A percentile compares a stretch with the other conserved stretches of the same genome.
phyloP scores from a whole-genome alignment of 1,140 invertebrate species.

The Drosophila repletoides region DNA sequence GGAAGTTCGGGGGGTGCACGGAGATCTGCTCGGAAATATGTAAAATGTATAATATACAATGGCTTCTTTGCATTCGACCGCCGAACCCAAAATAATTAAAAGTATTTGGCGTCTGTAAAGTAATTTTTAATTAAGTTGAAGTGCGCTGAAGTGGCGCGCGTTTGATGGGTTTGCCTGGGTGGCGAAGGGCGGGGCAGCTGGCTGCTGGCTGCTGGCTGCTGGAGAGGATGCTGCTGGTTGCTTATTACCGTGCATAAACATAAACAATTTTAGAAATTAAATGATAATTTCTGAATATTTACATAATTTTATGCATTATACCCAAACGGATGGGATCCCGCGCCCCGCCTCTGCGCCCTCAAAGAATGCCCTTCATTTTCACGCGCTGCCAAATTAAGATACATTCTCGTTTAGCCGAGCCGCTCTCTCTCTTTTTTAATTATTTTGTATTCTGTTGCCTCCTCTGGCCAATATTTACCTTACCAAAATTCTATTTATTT shows the following conservation, averaged over 20 bases:
- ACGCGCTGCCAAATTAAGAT: conserved; percentile 50
- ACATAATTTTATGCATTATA: conserved; percentile 79
- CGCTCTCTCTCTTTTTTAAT: not conserved
- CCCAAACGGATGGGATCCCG: too few species aligned
- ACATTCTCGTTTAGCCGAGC: conserved; percentile 14
- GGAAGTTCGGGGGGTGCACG: too few species aligned
- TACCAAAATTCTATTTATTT: conserved; percentile 55
- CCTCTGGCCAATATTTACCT: conserved; percentile 57
- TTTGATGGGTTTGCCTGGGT: conserved; percentile 13
- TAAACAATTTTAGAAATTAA: conserved; percentile 80
- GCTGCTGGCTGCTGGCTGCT: not conserved
- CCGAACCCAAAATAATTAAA: conserved; percentile 80
- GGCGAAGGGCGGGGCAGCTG: not conserved
- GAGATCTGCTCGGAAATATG: too few species aligned
- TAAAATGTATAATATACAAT: conserved; percentile 7
- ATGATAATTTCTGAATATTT: conserved; percentile 78
- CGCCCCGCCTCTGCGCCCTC: conserved; percentile 8
- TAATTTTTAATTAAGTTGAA: conserved; percentile 81
- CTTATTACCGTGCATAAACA: conserved; percentile 78
- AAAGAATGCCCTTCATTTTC: conserved; percentile 28
- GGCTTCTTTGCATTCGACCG: conserved; percentile 64
- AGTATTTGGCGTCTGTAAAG: conserved; percentile 80
- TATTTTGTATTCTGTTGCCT: not conserved
- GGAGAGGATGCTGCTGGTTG: conserved; percentile 44
- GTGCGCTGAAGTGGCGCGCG: conserved; percentile 59